Evolutionary conservation across 35 echinoderm and acorn worm species (phyloP), one percentile per base, ranked within the genome.

Genomic region (Amphiura filiformis): DNA sequence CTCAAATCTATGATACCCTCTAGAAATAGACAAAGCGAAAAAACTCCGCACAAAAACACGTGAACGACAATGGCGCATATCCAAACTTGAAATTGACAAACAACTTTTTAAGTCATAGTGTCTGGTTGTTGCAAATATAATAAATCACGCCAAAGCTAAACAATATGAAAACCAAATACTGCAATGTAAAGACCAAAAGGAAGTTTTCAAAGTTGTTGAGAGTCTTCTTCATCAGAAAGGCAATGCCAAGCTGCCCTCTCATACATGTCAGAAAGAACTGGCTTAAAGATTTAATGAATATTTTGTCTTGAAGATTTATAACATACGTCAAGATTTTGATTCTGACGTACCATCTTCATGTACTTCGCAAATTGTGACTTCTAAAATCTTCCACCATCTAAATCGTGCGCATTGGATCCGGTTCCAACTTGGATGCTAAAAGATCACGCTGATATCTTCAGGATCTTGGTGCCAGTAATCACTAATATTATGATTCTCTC

Each of bases 401-500:
- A 13, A 76, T 87, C 86, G 15, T 87, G 86, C 38, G 38, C 23
- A 20, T 13, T 76, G 36, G 86, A 87, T 52, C 76, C 86, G 15
- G 39, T 87, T 31, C 86, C 86, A 78, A 87, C 86, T 28, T 78
- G 65, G 41, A 36, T 87, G 20, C 42, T 87, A 0, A 87, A 80
- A 65, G 36, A 80, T 14, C 76, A 78, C 77, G 11, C 76, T 75
- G 76, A 26, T 23, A 23, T 17, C 56, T n/a, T n/a, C n/a, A n/a
- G n/a, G n/a, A 23, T 65, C 11, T 26, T 88, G 28, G 17, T 56
- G 31, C 76, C 75, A 31, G 38, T 61, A 22, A 88, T 81, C 35
- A 88, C 76, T 30, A 11, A 38, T 22, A 88, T 88, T 88, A 39
- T 88, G 28, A 88, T 81, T 52, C 18, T 80, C 3, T 88, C 87